Base-by-base conservation (phyloP, 2,888 invertebrate species). In the Ormyrus rosae region DNA sequence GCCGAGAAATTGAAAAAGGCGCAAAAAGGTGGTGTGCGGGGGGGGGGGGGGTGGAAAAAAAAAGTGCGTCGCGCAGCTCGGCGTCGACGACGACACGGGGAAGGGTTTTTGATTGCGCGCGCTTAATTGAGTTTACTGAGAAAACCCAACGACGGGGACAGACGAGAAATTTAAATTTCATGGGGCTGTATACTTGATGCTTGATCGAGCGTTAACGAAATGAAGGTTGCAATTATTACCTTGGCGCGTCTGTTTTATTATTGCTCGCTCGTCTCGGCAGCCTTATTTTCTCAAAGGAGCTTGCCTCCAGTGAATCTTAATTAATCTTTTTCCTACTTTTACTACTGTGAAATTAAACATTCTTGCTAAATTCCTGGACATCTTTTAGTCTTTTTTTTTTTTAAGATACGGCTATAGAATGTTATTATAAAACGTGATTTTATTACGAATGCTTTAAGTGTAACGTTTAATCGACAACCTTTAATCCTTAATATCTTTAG, bases 161-260 rank as follows among this genome's bases (percentile, higher is more conserved):
- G 56, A 7, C 13, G 11, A n/a, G 34, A 8, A 48, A 72, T 68
- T 65, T 50, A 71, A 60, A 71, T 70, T 75, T 80, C 48, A 67
- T 46, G 50, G 46, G 61, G 4, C 11, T 74, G 19, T 63, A 19
- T 53, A 71, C 7, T 60, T 53, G n/a, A 53, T 48, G 56, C 48
- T 48, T 45, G 2, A 6, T 48, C 6, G 50, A 50, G 19, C 34
- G 6, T 34, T 61, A 73, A 73, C 19, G 56, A 73, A 45, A 65
- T 45, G 60, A 75, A 75, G 65, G 74, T 70, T 65, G 19, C n/a
- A 67, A 71, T 55, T 60, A 71, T 69, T 69, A 58, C 58, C 68
- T 69, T 65, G 74, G 5, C 48, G 58, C 58, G 19, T 19, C 46
- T 58, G 68, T 56, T 55, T 68, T 51, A 71, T 72, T 76, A 63